A percentile compares a stretch with the other conserved stretches of the same genome.
Conservation (phyloP, 1,140 invertebrate genomes). For the Babylonia areolata region DNA sequence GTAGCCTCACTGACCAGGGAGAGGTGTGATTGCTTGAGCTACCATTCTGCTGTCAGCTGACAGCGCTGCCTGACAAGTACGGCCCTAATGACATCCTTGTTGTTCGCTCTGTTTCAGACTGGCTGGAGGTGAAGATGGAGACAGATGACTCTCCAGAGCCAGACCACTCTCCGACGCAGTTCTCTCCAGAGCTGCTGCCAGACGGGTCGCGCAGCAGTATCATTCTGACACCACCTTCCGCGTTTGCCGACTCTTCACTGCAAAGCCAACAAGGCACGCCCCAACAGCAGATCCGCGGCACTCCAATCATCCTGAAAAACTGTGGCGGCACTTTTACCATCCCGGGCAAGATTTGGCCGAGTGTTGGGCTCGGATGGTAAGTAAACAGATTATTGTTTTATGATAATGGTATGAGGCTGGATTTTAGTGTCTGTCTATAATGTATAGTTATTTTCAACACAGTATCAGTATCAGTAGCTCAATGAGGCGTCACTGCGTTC, state of each 20-base stretch:
- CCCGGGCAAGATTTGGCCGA: no score
- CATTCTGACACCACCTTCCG: neutral
- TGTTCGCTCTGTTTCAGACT: constrained; percentile 18
- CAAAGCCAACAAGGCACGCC: neutral
- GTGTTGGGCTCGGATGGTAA: no score
- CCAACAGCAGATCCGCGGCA: neutral
- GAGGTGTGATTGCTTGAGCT: no score
- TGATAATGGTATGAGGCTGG: no score
- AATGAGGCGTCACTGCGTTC: no score
- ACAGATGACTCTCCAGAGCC: constrained; percentile 19
- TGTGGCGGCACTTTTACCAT: neutral
- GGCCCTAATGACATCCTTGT: neutral
- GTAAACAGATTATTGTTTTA: no score
- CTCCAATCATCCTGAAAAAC: neutral
- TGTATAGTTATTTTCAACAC: no score
- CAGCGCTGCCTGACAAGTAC: no score
- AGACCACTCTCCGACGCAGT: constrained; percentile 15
- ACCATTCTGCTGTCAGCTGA: no score
- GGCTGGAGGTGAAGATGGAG: constrained; percentile 32
- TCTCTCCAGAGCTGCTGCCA: neutral
- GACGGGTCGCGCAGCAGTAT: neutral
- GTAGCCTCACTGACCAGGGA: neutral
- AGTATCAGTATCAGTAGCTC: no score
- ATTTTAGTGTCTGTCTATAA: no score
- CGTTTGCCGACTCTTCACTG: neutral